Evolutionary conservation across 2,797 vertebrate genomes (phyloP).

Genomic region (Pogonophryne albipinna): DNA sequence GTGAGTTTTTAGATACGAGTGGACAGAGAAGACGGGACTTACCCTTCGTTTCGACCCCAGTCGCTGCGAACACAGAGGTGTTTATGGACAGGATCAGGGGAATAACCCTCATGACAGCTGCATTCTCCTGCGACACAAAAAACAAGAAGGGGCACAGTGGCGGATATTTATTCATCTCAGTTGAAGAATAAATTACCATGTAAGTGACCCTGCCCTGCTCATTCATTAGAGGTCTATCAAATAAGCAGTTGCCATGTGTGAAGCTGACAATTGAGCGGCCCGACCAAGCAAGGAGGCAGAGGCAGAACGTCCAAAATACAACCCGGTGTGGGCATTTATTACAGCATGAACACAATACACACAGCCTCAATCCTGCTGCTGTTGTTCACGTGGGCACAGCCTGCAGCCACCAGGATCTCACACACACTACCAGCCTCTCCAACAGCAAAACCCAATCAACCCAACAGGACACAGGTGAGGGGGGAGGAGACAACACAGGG

Average conservation of each 20-base stretch:
- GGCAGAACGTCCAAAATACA: too few relatives aligned
- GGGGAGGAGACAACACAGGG: too few relatives aligned
- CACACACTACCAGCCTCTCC: too few relatives aligned
- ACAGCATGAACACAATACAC: too few relatives aligned
- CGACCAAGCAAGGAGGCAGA: too few relatives aligned
- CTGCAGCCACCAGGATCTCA: too few relatives aligned
- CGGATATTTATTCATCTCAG: conserved; percentile 61
- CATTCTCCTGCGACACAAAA: conserved; percentile 90
- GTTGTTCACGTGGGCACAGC: too few relatives aligned
- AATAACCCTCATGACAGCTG: conserved; percentile 96
- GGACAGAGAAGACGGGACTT: conserved; percentile 66
- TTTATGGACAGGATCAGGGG: conserved; percentile 91
- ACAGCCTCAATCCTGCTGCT: too few relatives aligned
- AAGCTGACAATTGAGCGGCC: too few relatives aligned
- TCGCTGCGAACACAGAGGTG: conserved; percentile 96
- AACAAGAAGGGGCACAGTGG: conserved; percentile 32
- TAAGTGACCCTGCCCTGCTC: background rate
- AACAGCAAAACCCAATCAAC: too few relatives aligned
- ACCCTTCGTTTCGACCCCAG: conserved; percentile 99
- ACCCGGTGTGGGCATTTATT: too few relatives aligned
- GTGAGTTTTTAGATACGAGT: conserved; percentile 33
- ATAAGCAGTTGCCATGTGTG: conserved; percentile 40
- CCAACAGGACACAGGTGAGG: too few relatives aligned
- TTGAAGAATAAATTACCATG: conserved; percentile 45
- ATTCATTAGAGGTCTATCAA: conserved; percentile 39